Percentiles rank a stretch among this genome's conserved stretches.
These are phyloP conservation scores for Ephestia elutella DNA, from an alignment of 1,140 invertebrate genomes.

Conservation along the genomic window DNA sequence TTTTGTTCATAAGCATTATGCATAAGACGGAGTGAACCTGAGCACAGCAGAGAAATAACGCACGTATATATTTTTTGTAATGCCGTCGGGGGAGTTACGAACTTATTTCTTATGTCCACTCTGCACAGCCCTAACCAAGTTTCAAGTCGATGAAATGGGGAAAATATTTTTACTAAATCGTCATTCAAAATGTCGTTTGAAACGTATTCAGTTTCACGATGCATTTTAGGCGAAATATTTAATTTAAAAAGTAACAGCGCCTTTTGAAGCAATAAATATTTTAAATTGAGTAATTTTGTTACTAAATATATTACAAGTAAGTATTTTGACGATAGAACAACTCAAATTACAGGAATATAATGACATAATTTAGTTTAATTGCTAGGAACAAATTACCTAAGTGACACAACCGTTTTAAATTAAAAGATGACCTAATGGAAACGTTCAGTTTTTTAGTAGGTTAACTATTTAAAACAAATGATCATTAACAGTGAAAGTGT, in stretches of 20 bases:
- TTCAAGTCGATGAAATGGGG: neutral
- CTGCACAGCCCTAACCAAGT: neutral
- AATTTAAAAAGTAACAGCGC: neutral
- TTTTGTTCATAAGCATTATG: neutral
- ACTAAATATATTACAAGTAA: too few species aligned
- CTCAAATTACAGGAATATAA: neutral
- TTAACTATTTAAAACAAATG: too few species aligned
- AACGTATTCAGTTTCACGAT: neutral
- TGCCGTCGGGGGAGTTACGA: neutral
- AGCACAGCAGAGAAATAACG: neutral
- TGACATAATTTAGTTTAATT: too few species aligned
- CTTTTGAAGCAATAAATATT: neutral
- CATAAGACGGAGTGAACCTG: neutral
- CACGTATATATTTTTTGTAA: slow-evolving; percentile 6
- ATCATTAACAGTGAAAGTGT: too few species aligned
- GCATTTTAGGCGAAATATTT: neutral
- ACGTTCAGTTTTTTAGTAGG: too few species aligned
- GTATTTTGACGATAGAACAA: too few species aligned
- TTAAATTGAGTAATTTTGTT: too few species aligned
- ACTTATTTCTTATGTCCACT: neutral
- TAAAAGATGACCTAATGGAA: too few species aligned
- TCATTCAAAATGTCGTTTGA: neutral
- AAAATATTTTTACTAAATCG: neutral
- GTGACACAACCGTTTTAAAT: too few species aligned
- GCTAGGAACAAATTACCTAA: too few species aligned